These are phyloP conservation scores for Alouatta palliata DNA, from an alignment of 2,113 vertebrate species.

Conservation along the genomic window DNA sequence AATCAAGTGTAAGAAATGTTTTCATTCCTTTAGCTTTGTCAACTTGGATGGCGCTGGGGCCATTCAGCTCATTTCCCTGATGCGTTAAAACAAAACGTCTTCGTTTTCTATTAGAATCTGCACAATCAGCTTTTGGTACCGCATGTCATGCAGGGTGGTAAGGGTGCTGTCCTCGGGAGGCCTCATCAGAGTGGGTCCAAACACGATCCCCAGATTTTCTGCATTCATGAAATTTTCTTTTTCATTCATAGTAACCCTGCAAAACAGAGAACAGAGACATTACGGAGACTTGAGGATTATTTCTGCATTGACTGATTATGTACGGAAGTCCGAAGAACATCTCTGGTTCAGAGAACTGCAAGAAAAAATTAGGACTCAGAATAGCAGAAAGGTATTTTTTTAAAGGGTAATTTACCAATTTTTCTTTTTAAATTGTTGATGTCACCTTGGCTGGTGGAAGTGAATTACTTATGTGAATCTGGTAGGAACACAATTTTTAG, in stretches of 20 bases:
- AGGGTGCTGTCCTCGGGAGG: slow-evolving; percentile 96
- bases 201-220: slow-evolving; percentile 98
- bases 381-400: background rate
- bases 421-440: background rate
- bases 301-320: background rate
- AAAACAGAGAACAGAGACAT: background rate
- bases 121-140: slow-evolving; percentile 97
- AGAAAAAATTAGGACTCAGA: background rate
- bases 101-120: slow-evolving; percentile 98
- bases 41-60: slow-evolving; percentile 64
- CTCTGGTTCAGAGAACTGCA: background rate
- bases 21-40: slow-evolving; percentile 74
- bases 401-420: background rate
- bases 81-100: slow-evolving; percentile 94
- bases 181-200: slow-evolving; percentile 98
- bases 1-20: slow-evolving; percentile 81
- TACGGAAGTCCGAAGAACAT: background rate
- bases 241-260: slow-evolving; percentile 95
- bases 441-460: background rate
- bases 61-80: slow-evolving; percentile 70
- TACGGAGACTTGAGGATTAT: fast-evolving
- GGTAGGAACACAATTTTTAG: background rate
- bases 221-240: slow-evolving; percentile 98
- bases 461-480: background rate
- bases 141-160: slow-evolving; percentile 96